Percentiles rank a stretch among this genome's conserved stretches.
These are phyloP conservation scores for Euplagia quadripunctaria DNA, from an alignment of 2,888 invertebrate species.

Conservation along the genomic window DNA sequence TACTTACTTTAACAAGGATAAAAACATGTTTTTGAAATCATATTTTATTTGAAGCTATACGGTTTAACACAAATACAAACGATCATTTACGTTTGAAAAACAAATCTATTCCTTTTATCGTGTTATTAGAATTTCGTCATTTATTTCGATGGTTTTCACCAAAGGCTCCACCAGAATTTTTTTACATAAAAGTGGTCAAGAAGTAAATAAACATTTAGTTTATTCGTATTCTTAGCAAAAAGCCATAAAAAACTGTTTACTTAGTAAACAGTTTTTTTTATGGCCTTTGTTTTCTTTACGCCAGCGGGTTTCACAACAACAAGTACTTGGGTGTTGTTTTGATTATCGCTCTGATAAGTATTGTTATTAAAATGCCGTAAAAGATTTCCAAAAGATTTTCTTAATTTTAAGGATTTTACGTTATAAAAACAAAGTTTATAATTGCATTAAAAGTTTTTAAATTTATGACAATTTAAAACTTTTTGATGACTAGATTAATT, in stretches of 20 bases:
- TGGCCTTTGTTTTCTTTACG: slow-evolving; percentile 53
- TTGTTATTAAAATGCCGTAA: neutral
- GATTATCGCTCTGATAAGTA: slow-evolving; percentile 16
- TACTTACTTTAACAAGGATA: neutral
- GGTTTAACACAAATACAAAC: neutral
- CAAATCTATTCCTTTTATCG: slow-evolving; percentile 5
- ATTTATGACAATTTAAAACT: too few species aligned
- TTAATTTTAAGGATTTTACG: too few species aligned
- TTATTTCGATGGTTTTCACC: slow-evolving; percentile 3
- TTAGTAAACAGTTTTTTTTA: too few species aligned
- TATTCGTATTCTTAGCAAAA: slow-evolving; percentile 15
- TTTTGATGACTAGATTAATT: too few species aligned
- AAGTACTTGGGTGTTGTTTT: slow-evolving; percentile 35
- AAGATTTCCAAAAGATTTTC: neutral
- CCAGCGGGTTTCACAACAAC: slow-evolving; percentile 37
- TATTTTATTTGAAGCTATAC: neutral
- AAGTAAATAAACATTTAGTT: slow-evolving; percentile 18
- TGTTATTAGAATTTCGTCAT: slow-evolving; percentile 2
- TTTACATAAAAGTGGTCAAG: slow-evolving; percentile 10
- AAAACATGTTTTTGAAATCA: neutral
- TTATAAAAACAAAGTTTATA: too few species aligned
- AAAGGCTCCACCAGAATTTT: slow-evolving; percentile 6
- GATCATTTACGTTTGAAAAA: neutral
- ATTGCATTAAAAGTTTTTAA: too few species aligned
- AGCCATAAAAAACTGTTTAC: slow-evolving; percentile 13